Percentiles rank a stretch among this genome's conserved stretches.
Evolutionary conservation across 2,888 invertebrate genomes (phyloP).

Genomic region (Drosophila mayaguana): DNA sequence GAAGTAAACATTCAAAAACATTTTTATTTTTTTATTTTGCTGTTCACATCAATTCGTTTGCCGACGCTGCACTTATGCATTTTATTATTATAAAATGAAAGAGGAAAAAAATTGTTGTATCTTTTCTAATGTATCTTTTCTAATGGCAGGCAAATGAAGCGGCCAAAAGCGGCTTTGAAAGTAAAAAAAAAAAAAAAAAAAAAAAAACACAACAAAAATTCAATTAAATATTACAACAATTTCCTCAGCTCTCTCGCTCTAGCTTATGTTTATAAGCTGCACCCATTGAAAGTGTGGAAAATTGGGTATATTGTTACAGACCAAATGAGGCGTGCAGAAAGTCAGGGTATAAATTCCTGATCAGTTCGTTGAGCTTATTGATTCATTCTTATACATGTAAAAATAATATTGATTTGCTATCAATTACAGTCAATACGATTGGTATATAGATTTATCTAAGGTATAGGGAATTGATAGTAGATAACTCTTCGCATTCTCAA

Average conservation of each 20-base stretch:
- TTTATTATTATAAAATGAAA: slow-evolving; percentile 57
- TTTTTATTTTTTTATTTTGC: background rate
- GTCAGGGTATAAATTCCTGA: no score
- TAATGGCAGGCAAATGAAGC: slow-evolving; percentile 73
- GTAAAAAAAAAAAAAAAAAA: slow-evolving; percentile 9
- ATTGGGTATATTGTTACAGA: background rate
- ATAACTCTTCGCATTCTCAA: no score
- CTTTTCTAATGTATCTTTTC: slow-evolving; percentile 71
- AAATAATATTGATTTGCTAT: no score
- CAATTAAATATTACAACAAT: slow-evolving; percentile 81
- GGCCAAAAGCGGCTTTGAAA: slow-evolving; percentile 58
- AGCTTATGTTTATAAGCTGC: slow-evolving; percentile 4
- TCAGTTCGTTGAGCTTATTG: no score
- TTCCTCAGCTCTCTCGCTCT: slow-evolving; percentile 37
- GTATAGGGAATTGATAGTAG: no score
- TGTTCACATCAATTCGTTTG: slow-evolving; percentile 53
- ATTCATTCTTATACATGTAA: no score
- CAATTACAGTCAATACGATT: no score
- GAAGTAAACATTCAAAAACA: slow-evolving; percentile 53
- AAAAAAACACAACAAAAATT: slow-evolving; percentile 50
- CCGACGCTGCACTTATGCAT: slow-evolving; percentile 70
- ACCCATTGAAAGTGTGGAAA: background rate
- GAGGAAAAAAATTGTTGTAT: slow-evolving; percentile 52
- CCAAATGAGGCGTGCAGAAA: no score
- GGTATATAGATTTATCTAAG: no score